Percentiles rank a stretch among this genome's conserved stretches.
These are phyloP conservation scores for Molothrus ater DNA, from an alignment of 2,797 vertebrate genomes.

Conservation along the genomic window DNA sequence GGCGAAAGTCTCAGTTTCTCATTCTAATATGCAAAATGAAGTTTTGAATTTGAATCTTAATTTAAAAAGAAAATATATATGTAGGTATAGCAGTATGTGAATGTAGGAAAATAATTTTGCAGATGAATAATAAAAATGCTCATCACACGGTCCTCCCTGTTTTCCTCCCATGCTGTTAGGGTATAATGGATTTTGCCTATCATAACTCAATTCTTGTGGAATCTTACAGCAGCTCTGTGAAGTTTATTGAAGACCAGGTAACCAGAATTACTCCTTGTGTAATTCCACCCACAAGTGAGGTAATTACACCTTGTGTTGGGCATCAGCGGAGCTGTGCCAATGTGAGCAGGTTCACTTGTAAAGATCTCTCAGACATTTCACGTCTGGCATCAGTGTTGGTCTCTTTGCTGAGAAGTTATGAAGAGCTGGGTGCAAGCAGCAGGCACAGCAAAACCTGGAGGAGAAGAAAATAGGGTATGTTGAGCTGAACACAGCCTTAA, in stretches of 20 bases:
- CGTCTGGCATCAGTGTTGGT: rapidly evolving
- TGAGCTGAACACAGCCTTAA: not conserved
- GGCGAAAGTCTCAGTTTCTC: not conserved
- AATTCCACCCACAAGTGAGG: not conserved
- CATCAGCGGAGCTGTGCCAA: not conserved
- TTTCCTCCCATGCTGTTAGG: not conserved
- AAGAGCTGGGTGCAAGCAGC: not conserved
- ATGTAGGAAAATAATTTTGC: not conserved
- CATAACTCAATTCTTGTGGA: not conserved
- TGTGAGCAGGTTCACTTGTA: not conserved
- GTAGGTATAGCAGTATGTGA: not conserved
- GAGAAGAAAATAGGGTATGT: not conserved
- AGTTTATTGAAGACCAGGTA: not conserved
- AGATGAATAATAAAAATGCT: not conserved
- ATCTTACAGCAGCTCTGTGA: not conserved
- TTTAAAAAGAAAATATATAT: not conserved
- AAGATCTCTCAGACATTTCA: not conserved
- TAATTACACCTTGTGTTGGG: not conserved
- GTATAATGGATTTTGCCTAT: not conserved
- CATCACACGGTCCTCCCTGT: not conserved
- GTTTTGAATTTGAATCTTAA: not conserved
- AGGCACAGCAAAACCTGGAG: not conserved
- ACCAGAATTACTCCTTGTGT: not conserved
- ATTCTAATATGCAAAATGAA: not conserved
- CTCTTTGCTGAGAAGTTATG: not conserved